Evolutionary conservation across 23 tunicate genomes (phyloP), one percentile per base, ranked within the genome.

Genomic region (Diplosoma virens): DNA sequence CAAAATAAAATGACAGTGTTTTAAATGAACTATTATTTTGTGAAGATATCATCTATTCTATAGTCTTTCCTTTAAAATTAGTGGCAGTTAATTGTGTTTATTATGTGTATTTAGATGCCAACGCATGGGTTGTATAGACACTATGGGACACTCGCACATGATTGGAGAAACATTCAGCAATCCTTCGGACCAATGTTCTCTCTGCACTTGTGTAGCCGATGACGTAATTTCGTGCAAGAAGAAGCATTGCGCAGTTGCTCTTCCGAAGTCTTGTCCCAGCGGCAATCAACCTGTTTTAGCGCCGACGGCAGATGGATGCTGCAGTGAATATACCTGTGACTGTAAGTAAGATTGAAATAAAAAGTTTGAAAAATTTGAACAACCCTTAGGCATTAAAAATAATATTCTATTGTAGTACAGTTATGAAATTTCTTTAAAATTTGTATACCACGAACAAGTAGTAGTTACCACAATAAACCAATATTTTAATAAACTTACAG

Each of bases 61-160:
- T n/a, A n/a, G n/a, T n/a, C n/a, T n/a, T n/a, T n/a, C n/a, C n/a
- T n/a, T n/a, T n/a, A n/a, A n/a, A n/a, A n/a, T n/a, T n/a, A n/a
- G n/a, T n/a, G n/a, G n/a, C n/a, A n/a, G n/a, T n/a, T n/a, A n/a
- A n/a, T n/a, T n/a, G n/a, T n/a, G n/a, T n/a, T n/a, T n/a, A n/a
- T n/a, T n/a, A n/a, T n/a, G n/a, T n/a, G n/a, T n/a, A n/a, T 80
- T 11, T 58, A 92, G 97, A 25, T 92, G 97, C 48, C 88, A 92
- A 56, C 75, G 63, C 55, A 60, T 74, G 36, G 87, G 87, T 14
- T 92, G 97, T 41, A 24, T 81, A 17, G 91, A 80, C 58, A 59
- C 59, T 16, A 50, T 47, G n/a, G 97, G 97, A 18, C 61, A 25
- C 56, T 25, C 56, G 34, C 81, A 82, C 36, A 35, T 37, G 34